Percentiles rank a stretch among this genome's conserved stretches.
phyloP scores from a whole-genome alignment of 2,797 vertebrate species.

The Arctocebus calabarensis region DNA sequence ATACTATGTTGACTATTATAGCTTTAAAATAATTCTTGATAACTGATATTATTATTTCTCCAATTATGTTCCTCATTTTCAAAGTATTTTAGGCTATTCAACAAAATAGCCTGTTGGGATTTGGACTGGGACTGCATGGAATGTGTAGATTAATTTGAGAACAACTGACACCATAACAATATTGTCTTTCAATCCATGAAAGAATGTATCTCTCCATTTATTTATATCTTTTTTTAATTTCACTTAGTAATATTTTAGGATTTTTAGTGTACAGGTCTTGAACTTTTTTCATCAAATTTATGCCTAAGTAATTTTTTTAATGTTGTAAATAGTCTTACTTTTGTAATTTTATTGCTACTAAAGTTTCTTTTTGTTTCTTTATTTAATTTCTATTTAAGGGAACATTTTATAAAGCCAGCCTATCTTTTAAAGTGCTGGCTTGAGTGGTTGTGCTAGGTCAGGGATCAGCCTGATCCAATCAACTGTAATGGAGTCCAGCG shows the following conservation, averaged over 20 bases:
- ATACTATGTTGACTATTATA: background rate
- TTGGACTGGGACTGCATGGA: background rate
- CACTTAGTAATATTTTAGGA: background rate
- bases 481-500: background rate
- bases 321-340: background rate
- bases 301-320: background rate
- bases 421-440: background rate
- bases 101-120: slow-evolving; percentile 24
- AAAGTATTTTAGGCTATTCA: background rate
- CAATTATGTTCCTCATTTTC: background rate
- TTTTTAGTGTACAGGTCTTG: background rate
- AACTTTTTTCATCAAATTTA: slow-evolving; percentile 46
- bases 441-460: background rate
- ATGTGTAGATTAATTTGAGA: background rate
- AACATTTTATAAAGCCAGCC: background rate
- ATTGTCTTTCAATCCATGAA: background rate
- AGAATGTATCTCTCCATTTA: background rate
- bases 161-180: background rate
- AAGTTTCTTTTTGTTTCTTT: slow-evolving; percentile 20
- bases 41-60: background rate
- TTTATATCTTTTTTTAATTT: background rate
- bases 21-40: slow-evolving; percentile 33
- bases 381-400: slow-evolving; percentile 23
- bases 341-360: background rate
- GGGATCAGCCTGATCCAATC: background rate